phyloP scores from a whole-genome alignment of 2,113 vertebrate genomes.

The Fulmarus glacialis region DNA sequence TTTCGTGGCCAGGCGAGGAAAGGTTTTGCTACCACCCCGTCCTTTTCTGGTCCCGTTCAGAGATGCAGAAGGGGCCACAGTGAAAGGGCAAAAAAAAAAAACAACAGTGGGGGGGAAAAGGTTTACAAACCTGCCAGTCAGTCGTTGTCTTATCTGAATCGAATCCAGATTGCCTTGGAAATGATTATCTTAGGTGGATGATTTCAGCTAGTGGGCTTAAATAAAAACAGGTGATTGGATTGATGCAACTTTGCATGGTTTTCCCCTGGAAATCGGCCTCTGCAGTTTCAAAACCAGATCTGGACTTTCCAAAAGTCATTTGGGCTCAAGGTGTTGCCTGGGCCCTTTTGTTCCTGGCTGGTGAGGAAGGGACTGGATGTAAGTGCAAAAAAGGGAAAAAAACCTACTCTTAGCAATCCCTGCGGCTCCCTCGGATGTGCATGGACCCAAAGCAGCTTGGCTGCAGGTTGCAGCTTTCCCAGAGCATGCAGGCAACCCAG shows the following conservation, averaged over 20 bases:
- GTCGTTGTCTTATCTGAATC: neutral
- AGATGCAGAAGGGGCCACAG: neutral
- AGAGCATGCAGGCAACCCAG: neutral
- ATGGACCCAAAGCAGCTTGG: neutral
- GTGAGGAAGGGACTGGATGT: neutral
- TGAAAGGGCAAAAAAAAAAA: neutral
- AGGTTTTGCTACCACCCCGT: neutral
- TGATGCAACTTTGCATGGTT: neutral
- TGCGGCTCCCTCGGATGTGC: neutral
- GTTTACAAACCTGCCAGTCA: constrained; percentile 47
- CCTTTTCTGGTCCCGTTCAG: neutral
- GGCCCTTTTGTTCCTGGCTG: neutral
- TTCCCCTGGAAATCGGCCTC: neutral
- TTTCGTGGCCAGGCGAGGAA: neutral
- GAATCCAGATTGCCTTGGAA: neutral
- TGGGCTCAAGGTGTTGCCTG: neutral
- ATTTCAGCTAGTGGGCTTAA: constrained; percentile 38
- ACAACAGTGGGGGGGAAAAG: neutral
- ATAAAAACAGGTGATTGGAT: constrained; percentile 40
- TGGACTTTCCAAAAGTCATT: neutral
- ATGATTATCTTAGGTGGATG: constrained; percentile 20
- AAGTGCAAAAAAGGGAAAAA: neutral
- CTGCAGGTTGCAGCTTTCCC: neutral
- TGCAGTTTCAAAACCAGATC: neutral
- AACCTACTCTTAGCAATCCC: neutral